Evolutionary conservation across 1,140 invertebrate genomes (phyloP), one percentile per base, ranked within the genome.

Genomic region (Plectus sambesii): DNA sequence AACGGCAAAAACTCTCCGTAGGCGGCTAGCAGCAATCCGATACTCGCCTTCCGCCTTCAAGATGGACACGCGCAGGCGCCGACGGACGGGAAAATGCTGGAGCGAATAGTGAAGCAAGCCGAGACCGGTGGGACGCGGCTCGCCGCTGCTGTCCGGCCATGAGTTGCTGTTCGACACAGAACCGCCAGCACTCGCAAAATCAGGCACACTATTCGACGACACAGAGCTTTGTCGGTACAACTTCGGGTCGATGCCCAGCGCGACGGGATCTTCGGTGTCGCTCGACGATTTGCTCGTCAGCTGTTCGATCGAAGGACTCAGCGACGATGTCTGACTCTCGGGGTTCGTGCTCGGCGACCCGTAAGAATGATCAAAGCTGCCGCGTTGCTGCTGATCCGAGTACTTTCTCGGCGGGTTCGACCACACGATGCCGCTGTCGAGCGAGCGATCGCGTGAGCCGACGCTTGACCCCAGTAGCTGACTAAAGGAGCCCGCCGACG

Each of bases 31-130:
- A n/a, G n/a, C n/a, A n/a, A n/a, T 3, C 35, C 15, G 3, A 43
- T 26, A 47, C 58, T 30, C 22, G 61, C 62, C 66, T 55, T 69
- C 64, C 33, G 64, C 67, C 42, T 67, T 67, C 1, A 68, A 44
- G 12, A 67, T 53, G 19, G 48, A 48, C 5, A 69, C 61, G 0
- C 67, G 49, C 15, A 67, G 46, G 15, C 64, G 42, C 49, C 69
- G 69, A 33, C 64, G 41, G n/a, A 69, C 66, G 0, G 64, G 67
- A 45, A 67, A 67, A 30, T 69, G 62, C 35, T 69, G 66, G 2
- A 69, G 36, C 1, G 64, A 56, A 46, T 58, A 66, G 35, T 69
- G 59, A 17, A 67, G 48, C 1, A 69, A 53, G 5, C 64, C 64
- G 19, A 67, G 48, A 3, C 64, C 64, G 27, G 43, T 62, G 12